phyloP scores from a whole-genome alignment of 2,888 invertebrate genomes.

The Ochropleura plecta region DNA sequence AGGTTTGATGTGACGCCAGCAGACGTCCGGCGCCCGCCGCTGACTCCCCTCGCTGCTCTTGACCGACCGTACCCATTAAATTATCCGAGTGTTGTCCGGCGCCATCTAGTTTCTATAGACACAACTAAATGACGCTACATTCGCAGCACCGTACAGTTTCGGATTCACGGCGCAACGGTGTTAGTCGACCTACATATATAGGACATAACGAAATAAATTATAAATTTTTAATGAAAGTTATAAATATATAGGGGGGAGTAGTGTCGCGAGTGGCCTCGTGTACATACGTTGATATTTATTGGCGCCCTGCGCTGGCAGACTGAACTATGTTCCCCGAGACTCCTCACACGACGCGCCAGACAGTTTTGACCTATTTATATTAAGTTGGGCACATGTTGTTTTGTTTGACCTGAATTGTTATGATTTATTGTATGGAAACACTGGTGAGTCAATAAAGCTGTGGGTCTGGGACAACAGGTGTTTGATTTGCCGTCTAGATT shows the following conservation, averaged over 20 bases:
- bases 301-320: conserved; percentile 84
- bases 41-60: conserved; percentile 54
- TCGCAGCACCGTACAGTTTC: conserved; percentile 60
- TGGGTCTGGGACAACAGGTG: conserved; percentile 89
- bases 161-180: conserved; percentile 69
- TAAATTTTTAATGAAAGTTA: conserved; percentile 87
- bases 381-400: conserved; percentile 90
- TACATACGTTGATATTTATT: conserved; percentile 90
- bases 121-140: conserved; percentile 62
- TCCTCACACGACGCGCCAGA: conserved; percentile 84
- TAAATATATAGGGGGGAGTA: conserved; percentile 81
- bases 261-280: conserved; percentile 86
- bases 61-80: conserved; percentile 58
- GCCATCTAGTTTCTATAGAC: conserved; percentile 64
- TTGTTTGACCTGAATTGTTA: conserved; percentile 90
- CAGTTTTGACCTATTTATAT: conserved; percentile 87
- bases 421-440: conserved; percentile 90
- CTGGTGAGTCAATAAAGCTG: conserved; percentile 91
- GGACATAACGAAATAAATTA: conserved; percentile 90
- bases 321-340: conserved; percentile 77
- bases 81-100: conserved; percentile 63
- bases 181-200: conserved; percentile 88
- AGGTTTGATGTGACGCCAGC: conserved; percentile 16
- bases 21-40: conserved; percentile 41
- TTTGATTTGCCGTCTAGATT: conserved; percentile 85